Evolutionary conservation across 2,888 invertebrate species (phyloP).

Genomic region (Magallana nippona): DNA sequence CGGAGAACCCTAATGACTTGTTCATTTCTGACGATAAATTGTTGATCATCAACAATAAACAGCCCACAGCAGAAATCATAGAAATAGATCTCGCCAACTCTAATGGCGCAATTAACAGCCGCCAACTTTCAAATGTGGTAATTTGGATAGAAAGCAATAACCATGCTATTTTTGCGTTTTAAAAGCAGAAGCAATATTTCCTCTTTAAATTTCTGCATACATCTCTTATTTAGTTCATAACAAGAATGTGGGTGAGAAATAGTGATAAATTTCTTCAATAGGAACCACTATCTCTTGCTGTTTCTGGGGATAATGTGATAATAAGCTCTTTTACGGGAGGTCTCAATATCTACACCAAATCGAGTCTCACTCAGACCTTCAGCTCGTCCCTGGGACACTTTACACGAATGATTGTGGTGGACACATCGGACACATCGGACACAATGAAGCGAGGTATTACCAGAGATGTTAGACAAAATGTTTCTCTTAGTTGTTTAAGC

Average conservation of each 20-base stretch:
- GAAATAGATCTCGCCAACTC: background rate
- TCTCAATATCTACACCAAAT: background rate
- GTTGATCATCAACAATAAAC: background rate
- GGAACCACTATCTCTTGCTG: background rate
- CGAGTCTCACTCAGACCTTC: background rate
- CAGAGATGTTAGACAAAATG: too few species aligned
- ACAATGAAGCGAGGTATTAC: background rate
- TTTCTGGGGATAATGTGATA: background rate
- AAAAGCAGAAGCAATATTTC: too few species aligned
- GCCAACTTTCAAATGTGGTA: background rate
- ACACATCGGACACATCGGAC: background rate
- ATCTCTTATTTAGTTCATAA: too few species aligned
- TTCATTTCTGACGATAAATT: constrained; percentile 27
- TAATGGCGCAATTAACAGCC: background rate
- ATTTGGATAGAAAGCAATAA: background rate
- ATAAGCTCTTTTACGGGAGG: background rate
- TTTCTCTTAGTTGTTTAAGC: too few species aligned
- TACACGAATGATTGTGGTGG: background rate
- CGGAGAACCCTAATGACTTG: constrained; percentile 37
- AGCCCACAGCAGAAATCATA: background rate
- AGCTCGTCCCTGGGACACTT: background rate
- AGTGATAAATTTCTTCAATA: background rate
- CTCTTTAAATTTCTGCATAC: too few species aligned
- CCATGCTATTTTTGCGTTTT: too few species aligned
- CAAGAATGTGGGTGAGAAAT: too few species aligned